A percentile compares a stretch with the other conserved stretches of the same genome.
Evolutionary conservation across 2,113 vertebrate species (phyloP).

Genomic region (Oncorhynchus masou): DNA sequence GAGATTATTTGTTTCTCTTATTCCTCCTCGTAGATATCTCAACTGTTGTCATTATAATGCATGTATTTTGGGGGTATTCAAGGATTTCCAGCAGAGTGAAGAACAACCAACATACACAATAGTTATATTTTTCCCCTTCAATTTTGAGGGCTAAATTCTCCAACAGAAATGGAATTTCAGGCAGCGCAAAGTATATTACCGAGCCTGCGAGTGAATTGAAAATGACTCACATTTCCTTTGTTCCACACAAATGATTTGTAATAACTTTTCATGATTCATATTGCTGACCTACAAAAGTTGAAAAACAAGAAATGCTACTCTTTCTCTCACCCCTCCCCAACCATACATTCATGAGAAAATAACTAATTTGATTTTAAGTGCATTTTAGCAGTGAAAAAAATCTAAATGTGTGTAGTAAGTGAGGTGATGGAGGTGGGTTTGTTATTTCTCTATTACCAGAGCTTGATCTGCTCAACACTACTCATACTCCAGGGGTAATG

Average conservation of each 20-base stretch:
- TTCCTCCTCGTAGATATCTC: not conserved
- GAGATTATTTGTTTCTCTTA: not conserved
- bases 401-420: constrained; percentile 38
- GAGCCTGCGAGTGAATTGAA: not conserved
- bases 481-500: not conserved
- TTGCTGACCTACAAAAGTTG: constrained; percentile 14
- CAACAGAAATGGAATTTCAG: constrained; percentile 14
- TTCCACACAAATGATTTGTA: constrained; percentile 14
- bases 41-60: constrained; percentile 17
- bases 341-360: constrained; percentile 24
- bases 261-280: constrained; percentile 22
- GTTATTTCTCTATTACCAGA: constrained; percentile 36
- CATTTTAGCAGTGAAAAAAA: constrained; percentile 34
- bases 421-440: constrained; percentile 43
- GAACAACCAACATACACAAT: not conserved
- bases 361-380: constrained; percentile 25
- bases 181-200: not conserved
- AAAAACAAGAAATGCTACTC: not conserved
- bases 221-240: not conserved
- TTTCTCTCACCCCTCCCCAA: not conserved
- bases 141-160: constrained; percentile 12
- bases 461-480: constrained; percentile 45
- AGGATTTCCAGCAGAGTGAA: not conserved
- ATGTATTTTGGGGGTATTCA: not conserved
- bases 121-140: constrained; percentile 7